phyloP scores from a whole-genome alignment of 2,888 invertebrate species.

The Labia minor region DNA sequence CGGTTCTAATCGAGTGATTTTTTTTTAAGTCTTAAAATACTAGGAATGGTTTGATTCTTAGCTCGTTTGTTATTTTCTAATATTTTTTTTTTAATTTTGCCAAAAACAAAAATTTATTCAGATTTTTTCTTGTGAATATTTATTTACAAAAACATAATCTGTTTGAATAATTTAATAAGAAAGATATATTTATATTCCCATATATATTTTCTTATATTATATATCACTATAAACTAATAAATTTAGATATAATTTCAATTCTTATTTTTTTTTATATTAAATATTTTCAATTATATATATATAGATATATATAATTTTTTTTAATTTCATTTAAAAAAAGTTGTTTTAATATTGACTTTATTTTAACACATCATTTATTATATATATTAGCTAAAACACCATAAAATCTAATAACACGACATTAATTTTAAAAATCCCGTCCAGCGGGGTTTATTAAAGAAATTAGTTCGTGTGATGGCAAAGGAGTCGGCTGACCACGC shows the following conservation, averaged over 20 bases:
- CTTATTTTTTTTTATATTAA: neutral
- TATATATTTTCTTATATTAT: neutral
- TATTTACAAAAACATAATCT: neutral
- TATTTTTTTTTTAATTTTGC: neutral
- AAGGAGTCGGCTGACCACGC: neutral
- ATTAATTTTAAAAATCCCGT: neutral
- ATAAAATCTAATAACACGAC: neutral
- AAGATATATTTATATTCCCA: neutral
- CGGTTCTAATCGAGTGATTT: too few relatives aligned
- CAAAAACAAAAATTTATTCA: neutral
- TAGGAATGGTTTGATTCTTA: neutral
- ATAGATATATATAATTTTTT: neutral
- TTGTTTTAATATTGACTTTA: neutral
- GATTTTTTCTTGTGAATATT: neutral
- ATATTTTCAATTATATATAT: neutral
- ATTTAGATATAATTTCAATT: neutral
- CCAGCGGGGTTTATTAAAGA: neutral
- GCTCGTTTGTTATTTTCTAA: neutral
- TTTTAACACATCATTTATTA: neutral
- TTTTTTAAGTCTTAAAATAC: too few relatives aligned
- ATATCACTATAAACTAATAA: neutral
- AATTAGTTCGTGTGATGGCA: neutral
- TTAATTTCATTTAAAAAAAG: neutral
- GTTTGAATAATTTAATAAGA: neutral
- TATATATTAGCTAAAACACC: neutral